Conservation (phyloP, 2,113 vertebrate species). For the Hippopotamus amphibius region DNA sequence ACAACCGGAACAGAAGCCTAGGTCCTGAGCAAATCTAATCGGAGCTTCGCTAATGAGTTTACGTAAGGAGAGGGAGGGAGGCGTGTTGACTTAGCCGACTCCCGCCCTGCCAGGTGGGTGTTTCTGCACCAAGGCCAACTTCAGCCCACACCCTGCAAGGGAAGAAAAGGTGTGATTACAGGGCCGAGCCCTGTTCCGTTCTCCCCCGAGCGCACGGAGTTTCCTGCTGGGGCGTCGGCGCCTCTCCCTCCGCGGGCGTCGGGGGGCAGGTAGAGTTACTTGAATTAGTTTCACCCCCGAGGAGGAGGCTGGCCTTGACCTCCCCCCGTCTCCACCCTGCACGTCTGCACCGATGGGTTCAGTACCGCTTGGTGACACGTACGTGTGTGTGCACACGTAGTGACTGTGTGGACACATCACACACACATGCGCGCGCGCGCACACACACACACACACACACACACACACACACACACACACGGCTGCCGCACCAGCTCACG, state of each 20-base stretch:
- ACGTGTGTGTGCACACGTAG: not conserved
- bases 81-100: not conserved
- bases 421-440: not conserved
- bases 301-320: not conserved
- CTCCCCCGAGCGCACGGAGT: not conserved
- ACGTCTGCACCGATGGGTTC: not conserved
- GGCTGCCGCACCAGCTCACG: too few species aligned
- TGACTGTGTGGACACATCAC: not conserved
- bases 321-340: not conserved
- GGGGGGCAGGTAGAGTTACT: not conserved
- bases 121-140: slow-evolving; percentile 64
- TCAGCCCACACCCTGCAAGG: slow-evolving; percentile 21
- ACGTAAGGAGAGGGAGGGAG: slow-evolving; percentile 69
- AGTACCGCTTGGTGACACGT: not conserved
- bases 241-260: not conserved
- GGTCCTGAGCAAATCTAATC: not conserved
- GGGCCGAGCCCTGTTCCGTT: slow-evolving; percentile 2
- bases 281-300: not conserved
- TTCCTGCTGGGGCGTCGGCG: slow-evolving; percentile 55
- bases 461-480: not conserved
- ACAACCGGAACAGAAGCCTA: not conserved
- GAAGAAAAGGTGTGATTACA: slow-evolving; percentile 46
- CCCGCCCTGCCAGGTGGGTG: slow-evolving; percentile 52
- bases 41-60: slow-evolving; percentile 58
- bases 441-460: not conserved